phyloP scores from a whole-genome alignment of 23 tunicate genomes.

The Ciona savignyi region DNA sequence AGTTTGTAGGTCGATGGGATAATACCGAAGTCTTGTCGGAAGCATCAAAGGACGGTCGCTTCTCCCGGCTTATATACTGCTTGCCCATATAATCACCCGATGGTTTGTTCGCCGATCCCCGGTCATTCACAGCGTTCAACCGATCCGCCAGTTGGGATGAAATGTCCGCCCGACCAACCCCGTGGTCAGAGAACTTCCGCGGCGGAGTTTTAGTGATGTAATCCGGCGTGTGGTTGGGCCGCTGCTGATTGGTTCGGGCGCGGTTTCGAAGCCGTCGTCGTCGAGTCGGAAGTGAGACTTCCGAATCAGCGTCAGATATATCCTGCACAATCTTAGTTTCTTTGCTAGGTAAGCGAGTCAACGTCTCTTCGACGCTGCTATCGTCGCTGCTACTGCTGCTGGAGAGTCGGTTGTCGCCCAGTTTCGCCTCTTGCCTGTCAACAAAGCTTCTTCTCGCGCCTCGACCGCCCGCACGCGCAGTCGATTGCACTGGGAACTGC shows the following conservation, averaged over 20 bases:
- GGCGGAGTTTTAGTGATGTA: background rate
- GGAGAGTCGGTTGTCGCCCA: conserved; percentile 15
- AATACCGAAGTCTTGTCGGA: background rate
- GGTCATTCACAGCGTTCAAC: background rate
- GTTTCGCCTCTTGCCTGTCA: conserved; percentile 2
- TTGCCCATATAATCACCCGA: background rate
- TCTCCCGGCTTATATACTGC: background rate
- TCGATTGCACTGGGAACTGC: background rate
- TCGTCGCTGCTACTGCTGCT: conserved; percentile 31
- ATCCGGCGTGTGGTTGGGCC: conserved; percentile 12
- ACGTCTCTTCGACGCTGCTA: conserved; percentile 5
- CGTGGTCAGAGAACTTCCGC: background rate
- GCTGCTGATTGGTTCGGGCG: background rate
- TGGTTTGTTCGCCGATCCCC: background rate
- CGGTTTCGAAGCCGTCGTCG: conserved; percentile 4
- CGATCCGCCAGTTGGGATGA: background rate
- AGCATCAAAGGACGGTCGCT: background rate
- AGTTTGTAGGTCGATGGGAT: background rate
- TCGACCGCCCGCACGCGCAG: background rate
- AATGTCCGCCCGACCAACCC: background rate
- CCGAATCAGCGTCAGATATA: conserved; percentile 5
- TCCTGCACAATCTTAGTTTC: background rate
- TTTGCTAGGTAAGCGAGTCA: background rate
- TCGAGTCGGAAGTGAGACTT: background rate
- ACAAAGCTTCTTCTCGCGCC: conserved; percentile 7